Conservation (phyloP, 2,888 invertebrate genomes). For the Synergus laeviventris region DNA sequence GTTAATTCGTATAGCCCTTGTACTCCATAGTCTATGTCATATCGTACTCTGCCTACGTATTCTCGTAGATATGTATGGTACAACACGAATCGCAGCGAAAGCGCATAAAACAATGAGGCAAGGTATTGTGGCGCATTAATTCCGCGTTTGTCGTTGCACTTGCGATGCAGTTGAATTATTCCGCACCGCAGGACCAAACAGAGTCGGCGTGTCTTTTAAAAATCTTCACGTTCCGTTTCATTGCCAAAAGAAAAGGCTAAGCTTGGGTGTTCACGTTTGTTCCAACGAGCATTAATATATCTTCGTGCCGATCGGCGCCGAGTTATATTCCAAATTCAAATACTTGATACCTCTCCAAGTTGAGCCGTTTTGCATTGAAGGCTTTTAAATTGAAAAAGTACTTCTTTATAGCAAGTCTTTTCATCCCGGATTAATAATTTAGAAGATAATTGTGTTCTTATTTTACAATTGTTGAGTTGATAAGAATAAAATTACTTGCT, state of each 20-base stretch:
- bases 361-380: no score
- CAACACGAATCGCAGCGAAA: slow-evolving; percentile 41
- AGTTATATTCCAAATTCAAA: not conserved
- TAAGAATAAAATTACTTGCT: slow-evolving; percentile 8
- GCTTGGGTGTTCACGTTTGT: not conserved
- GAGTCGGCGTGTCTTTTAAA: slow-evolving; percentile 56
- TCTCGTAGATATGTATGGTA: slow-evolving; percentile 18
- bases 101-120: slow-evolving; percentile 54
- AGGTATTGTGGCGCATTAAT: slow-evolving; percentile 45
- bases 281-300: not conserved
- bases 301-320: not conserved
- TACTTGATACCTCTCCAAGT: no score
- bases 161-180: slow-evolving; percentile 56
- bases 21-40: not conserved
- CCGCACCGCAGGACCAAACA: slow-evolving; percentile 56
- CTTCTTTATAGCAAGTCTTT: not conserved
- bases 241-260: not conserved
- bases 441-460: not conserved
- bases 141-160: slow-evolving; percentile 43
- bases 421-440: not conserved
- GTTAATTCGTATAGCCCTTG: slow-evolving; percentile 5
- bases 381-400: not conserved
- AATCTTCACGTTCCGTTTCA: slow-evolving; percentile 4
- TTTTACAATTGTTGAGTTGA: not conserved
- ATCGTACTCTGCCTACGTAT: not conserved